phyloP scores from a whole-genome alignment of 2,797 vertebrate genomes.

The Molothrus ater region DNA sequence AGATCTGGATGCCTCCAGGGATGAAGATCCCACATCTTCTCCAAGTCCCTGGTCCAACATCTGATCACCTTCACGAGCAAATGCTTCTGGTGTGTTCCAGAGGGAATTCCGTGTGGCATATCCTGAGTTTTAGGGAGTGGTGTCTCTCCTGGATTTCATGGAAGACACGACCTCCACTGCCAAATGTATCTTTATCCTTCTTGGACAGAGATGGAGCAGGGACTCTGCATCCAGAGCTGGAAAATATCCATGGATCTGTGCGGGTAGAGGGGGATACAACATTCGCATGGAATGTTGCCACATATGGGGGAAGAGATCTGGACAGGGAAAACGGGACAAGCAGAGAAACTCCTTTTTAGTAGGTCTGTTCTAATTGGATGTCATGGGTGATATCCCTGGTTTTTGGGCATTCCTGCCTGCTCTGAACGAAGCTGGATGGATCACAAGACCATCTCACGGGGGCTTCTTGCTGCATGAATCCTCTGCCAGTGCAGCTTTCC shows the following conservation, averaged over 20 bases:
- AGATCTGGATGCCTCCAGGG: not conserved
- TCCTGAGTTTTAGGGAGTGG: not conserved
- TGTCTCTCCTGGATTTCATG: not conserved
- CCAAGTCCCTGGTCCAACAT: not conserved
- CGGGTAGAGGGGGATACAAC: accelerated
- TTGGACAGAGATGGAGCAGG: not conserved
- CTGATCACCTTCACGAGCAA: accelerated
- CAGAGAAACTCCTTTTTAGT: not conserved
- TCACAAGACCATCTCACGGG: not conserved
- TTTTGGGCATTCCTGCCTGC: not conserved
- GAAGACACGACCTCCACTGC: not conserved
- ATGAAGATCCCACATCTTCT: not conserved
- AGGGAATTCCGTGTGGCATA: not conserved
- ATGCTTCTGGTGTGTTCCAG: not conserved
- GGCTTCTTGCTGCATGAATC: not conserved
- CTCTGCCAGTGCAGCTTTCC: not conserved
- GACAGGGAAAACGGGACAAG: not conserved
- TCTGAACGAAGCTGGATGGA: not conserved
- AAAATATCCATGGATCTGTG: not conserved
- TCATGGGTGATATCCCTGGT: not conserved
- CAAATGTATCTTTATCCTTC: not conserved
- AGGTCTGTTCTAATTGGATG: not conserved
- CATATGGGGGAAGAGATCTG: not conserved
- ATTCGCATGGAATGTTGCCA: not conserved
- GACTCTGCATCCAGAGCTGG: not conserved